Base-by-base conservation (phyloP, 2,888 invertebrate species). In the Trissonchulus latispiculum region DNA sequence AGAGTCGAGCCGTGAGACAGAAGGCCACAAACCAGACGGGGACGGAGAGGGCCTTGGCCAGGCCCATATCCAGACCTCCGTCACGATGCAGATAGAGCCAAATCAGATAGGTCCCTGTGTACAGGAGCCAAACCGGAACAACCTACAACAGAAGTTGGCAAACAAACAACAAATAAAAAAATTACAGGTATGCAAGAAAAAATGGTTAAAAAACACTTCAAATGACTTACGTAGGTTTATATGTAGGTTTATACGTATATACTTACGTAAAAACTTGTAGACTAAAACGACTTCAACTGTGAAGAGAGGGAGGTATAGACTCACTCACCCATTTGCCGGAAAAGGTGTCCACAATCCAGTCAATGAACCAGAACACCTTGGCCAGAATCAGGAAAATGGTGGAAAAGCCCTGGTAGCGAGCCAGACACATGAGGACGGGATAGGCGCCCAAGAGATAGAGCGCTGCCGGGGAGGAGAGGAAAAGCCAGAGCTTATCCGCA, bases 11-110 rank as follows among this genome's bases (percentile, higher is more conserved):
- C 29, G 77, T 71, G 70, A 76, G 76, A n/a, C 80, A 77, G 33
- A 81, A 77, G 0, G 77, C 77, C 74, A 78, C 79, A 2, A 81
- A 79, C 81, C 81, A 82, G 71, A 82, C 79, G 1, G 82, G 82
- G 36, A 81, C 74, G 0, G 81, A 81, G 28, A 82, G 75, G 0
- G 76, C 71, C 37, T 82, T 73, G 0, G 80, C 80, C 36, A 80
- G 75, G 71, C 80, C 80, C 73, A 8, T 23, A 23, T 23, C 48
- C 48, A 23, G 8, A 8, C 48, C 48, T 23, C 23, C 48, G 8
- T 8, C 48, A 35, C 33, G 2, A 23, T 79, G 79, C 8, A 81
- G 76, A 69, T 80, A 80, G 32, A 82, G 78, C 80, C 81, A 82
- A 0, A 78, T 78, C 2, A 75, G 77, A 73, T 80, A 82, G 18